phyloP scores from a whole-genome alignment of 2,888 invertebrate species.

The Drosophila vallismaia region DNA sequence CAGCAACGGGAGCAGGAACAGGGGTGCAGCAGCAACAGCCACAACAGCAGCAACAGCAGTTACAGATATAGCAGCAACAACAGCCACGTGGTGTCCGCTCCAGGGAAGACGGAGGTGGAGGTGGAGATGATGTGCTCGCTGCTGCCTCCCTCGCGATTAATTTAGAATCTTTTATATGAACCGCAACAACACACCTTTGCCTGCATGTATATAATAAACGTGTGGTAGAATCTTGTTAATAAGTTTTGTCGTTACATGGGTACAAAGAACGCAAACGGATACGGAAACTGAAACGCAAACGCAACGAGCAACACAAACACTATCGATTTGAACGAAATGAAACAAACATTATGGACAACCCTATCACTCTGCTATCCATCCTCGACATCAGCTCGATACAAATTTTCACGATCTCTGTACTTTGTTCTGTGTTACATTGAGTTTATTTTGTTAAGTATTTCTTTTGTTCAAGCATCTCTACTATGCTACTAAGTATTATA shows the following conservation, averaged over 20 bases:
- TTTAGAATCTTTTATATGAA: conserved; percentile 48
- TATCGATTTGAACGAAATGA: conserved; percentile 24
- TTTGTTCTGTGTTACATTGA: conserved; percentile 30
- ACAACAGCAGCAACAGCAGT: conserved; percentile 19
- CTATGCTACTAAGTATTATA: conserved; percentile 40
- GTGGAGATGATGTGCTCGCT: conserved; percentile 40
- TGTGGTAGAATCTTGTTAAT: conserved; percentile 76
- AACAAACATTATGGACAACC: conserved; percentile 25
- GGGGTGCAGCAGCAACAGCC: conserved; percentile 14
- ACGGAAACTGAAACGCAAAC: conserved; percentile 50
- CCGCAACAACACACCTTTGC: conserved; percentile 73
- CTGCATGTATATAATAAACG: conserved; percentile 77
- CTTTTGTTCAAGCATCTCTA: conserved; percentile 38
- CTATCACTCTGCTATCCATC: conserved; percentile 1
- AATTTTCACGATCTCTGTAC: no score
- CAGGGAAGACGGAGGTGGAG: conserved; percentile 42
- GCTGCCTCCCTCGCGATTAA: conserved; percentile 49
- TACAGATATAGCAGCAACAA: conserved; percentile 34
- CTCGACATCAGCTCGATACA: background rate
- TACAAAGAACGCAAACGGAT: conserved; percentile 50
- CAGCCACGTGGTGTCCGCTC: conserved; percentile 65
- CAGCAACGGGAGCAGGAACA: conserved; percentile 17
- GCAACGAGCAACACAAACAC: conserved; percentile 32
- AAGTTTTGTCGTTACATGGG: conserved; percentile 45
- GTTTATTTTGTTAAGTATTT: conserved; percentile 37